Base-by-base conservation (phyloP, 2,888 invertebrate species). In the Nomada lathburiana region DNA sequence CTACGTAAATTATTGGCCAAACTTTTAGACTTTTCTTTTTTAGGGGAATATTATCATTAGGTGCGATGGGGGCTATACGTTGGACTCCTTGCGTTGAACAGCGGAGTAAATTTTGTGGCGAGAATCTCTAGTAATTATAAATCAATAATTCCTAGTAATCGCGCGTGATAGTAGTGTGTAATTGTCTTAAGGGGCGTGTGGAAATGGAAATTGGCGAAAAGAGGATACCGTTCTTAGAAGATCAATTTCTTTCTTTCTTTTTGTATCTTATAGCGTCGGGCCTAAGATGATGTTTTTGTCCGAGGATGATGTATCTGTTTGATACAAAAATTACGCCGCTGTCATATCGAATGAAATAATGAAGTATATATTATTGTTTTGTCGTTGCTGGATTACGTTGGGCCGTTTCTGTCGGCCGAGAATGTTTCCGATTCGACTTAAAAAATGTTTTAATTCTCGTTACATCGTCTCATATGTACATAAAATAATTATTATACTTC, bases 401-500 rank as follows among this genome's bases (percentile, higher is more conserved):
- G 76, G 78, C 81, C 76, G 83, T 52, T 72, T 50, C 62, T 65
- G 26, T 57, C 63, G 74, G 60, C 53, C 69, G 44, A 42, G 23
- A 44, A 57, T 52, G 67, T 70, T 69, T 53, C 78, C 80, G 69
- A 80, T 73, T 82, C 82, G 82, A 87, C 74, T 72, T 82, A 82
- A 88, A 36, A 89, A 89, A 91, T 89, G 89, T 92, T 92, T 92
- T 92, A 91, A 90, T 88, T 90, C 90, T 90, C 92, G 93, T 93
- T 93, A 91, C 86, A 87, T 89, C 88, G 90, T 90, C 90, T 87
- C 89, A 92, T 90, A 88, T 93, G 93, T 93, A 93, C 89, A 93
- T 93, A 92, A 89, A 91, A 90, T 88, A 89, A 91, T 89, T 88
- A 93, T 92, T 93, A 92, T 91, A 92, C 91, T 89, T 91, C 92